Evolutionary conservation across 2,888 invertebrate genomes (phyloP), one percentile per base, ranked within the genome.

Genomic region (Acanthosoma haemorrhoidale): DNA sequence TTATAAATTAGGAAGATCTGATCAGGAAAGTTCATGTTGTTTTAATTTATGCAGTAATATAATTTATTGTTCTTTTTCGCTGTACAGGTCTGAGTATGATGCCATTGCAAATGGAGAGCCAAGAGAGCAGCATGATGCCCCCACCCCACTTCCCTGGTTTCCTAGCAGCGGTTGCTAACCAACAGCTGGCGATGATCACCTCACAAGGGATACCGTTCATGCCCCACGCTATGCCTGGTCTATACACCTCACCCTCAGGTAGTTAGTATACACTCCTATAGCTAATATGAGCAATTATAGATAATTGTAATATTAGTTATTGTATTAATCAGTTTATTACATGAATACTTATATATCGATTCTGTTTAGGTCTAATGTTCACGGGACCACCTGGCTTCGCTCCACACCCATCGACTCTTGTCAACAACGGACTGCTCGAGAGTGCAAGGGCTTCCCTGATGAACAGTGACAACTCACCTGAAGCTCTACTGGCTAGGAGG

Each of bases 111-210:
- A 58, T 74, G 64, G 75, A 75, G 29, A 68, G 72, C 29, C 69
- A 69, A n/a, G 75, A 74, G 39, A 41, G 41, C 13, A 61, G 36
- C 13, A 68, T 75, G 70, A 71, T 74, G 64, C 75, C 75, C 16
- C 75, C 75, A 13, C 75, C 76, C 13, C 76, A 76, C 64, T 75
- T 76, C 58, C 75, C 77, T 3, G 75, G 75, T 21, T 75, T 81
- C 60, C 80, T 81, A 29, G 81, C 79, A 36, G 81, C 81, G 0
- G 81, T 80, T 1, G 76, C 77, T 5, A 82, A 82, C 71, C 82
- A 82, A 72, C 82, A 82, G 73, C 79, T 82, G 36, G 82, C 82
- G 2, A 76, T 83, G 73, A 82, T 83, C 79, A 82, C 82, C 68
- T 82, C 82, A 43, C 82, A 82, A 25, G 78, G 82, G 16, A 80